Percentiles rank a stretch among this genome's conserved stretches.
Evolutionary conservation across 2,113 vertebrate genomes (phyloP).

Genomic region (Oophaga pumilio): DNA sequence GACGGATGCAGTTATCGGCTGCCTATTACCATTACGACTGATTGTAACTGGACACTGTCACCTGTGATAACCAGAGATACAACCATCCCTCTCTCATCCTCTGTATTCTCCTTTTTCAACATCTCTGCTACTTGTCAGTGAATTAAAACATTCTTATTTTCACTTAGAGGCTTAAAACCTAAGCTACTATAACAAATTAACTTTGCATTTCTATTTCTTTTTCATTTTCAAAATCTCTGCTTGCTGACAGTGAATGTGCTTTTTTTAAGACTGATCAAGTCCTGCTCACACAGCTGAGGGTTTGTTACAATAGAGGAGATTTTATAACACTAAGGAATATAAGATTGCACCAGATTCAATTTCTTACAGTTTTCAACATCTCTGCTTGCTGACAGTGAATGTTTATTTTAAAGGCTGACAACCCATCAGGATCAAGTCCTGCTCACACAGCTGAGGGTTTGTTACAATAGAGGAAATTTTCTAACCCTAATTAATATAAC

Average conservation of each 20-base stretch:
- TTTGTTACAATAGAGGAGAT: too few species aligned
- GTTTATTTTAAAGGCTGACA: too few species aligned
- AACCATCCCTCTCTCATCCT: not conserved
- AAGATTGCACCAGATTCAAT: too few species aligned
- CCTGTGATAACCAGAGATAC: not conserved
- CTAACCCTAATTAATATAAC: too few species aligned
- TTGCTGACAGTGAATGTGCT: too few species aligned
- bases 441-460: not conserved
- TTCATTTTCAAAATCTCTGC: too few species aligned
- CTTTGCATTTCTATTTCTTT: too few species aligned
- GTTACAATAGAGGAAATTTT: not conserved
- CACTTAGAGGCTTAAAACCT: not conserved
- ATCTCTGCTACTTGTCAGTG: not conserved
- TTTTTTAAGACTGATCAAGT: too few species aligned
- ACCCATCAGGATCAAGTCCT: not conserved
- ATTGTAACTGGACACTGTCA: constrained; percentile 10
- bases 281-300: too few species aligned
- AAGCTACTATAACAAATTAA: too few species aligned
- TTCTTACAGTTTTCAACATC: not conserved
- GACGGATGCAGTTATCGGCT: not conserved
- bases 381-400: not conserved
- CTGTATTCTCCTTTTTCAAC: not conserved
- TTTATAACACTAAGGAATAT: too few species aligned
- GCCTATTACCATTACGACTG: not conserved
- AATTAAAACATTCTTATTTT: not conserved